Base-by-base conservation (phyloP, 2,888 invertebrate genomes). In the Alcis repandata region DNA sequence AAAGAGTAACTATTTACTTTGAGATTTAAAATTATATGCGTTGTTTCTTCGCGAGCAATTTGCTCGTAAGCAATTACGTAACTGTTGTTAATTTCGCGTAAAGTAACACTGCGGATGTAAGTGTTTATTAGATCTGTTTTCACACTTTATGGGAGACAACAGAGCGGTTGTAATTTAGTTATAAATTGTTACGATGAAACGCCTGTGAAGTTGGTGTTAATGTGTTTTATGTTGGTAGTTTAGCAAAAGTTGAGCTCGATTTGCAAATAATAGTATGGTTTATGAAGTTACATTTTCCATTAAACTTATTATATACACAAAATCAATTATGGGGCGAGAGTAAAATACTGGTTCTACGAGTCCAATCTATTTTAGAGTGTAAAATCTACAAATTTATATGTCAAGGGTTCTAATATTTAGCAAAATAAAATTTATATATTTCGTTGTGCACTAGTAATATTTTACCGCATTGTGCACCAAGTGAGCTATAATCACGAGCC, bases 1-100 rank as follows among this genome's bases (percentile, higher is more conserved):
- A 86, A 79, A 85, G 81, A 75, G 78, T 77, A 65, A 78, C 77
- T 79, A 77, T 80, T 79, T 75, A 69, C 71, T 73, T 73, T 75
- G 71, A 73, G 75, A 72, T 68, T 69, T 53, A 19, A 59, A 58
- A 67, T 58, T 59, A 66, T 58, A 67, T 49, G 46, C 62, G 38
- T 59, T 59, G 59, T 52, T 57, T 40, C 49, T 62, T 46, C 36
- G 41, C 32, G 20, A 36, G 43, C 43, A 61, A 62, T 65, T 57
- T 61, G 53, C 63, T 67, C 49, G 53, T 51, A 32, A 60, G 57
- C 40, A 67, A 64, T 67, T 69, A 63, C 33, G 19, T 33, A 38
- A 59, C 49, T 64, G 57, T 67, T 69, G 54, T 49, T 65, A 60
- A 52, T 60, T 56, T 40, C 38, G 51, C 56, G 10, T 40, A 51